Conservation (phyloP, 2,113 vertebrate genomes). For the Megaptera novaeangliae region DNA sequence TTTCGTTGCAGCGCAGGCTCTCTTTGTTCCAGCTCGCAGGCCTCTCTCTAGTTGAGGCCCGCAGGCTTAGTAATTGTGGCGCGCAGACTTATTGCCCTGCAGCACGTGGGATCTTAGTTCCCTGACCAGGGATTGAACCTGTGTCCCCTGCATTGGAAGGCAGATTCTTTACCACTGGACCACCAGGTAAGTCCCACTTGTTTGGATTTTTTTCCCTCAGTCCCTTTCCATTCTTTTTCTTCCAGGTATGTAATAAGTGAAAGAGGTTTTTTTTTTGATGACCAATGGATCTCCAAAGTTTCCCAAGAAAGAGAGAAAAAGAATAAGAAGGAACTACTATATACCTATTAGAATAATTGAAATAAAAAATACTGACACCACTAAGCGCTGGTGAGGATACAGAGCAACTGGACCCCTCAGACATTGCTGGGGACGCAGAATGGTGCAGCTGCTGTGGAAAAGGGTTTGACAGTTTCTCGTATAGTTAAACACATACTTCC, state of each 20-base stretch:
- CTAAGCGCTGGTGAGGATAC: background rate
- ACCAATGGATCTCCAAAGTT: background rate
- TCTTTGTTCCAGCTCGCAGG: too few relatives aligned
- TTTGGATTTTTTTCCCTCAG: background rate
- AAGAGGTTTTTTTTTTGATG: background rate
- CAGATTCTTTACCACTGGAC: too few relatives aligned
- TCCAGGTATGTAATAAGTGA: background rate
- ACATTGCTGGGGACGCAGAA: background rate
- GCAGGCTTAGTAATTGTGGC: too few relatives aligned
- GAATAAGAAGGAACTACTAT: background rate
- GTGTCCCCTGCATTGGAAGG: too few relatives aligned
- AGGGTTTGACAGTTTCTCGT: background rate
- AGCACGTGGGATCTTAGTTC: too few relatives aligned
- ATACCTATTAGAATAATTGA: background rate
- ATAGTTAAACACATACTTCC: background rate
- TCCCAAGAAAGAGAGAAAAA: background rate
- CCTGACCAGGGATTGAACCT: too few relatives aligned
- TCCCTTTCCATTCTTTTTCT: background rate
- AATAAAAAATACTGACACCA: background rate
- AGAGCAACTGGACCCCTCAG: background rate
- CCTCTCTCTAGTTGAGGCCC: too few relatives aligned
- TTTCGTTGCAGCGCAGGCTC: too few relatives aligned
- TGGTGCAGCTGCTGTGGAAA: background rate
- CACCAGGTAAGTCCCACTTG: too few relatives aligned
- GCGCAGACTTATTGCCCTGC: too few relatives aligned